A percentile compares a stretch with the other conserved stretches of the same genome.
Conservation (phyloP, 2,888 invertebrate species). For the Melanotus villosus region DNA sequence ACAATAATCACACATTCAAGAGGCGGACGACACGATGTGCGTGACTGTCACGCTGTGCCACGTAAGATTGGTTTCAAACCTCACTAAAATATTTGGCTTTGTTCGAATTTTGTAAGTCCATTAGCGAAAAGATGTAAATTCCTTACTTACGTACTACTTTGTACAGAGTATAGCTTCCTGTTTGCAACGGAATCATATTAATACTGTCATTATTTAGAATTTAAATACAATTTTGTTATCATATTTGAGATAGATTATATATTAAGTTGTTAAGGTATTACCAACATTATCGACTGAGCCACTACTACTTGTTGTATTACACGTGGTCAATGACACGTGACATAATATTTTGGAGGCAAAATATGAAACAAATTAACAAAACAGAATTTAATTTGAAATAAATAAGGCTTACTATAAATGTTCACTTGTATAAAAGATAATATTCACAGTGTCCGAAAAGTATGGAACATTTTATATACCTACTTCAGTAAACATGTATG, state of each 20-base stretch:
- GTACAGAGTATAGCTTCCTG: not conserved
- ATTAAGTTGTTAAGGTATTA: not conserved
- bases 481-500: no score
- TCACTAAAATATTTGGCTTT: slow-evolving; percentile 33
- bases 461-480: no score
- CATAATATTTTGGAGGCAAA: not conserved
- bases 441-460: no score
- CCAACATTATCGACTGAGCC: slow-evolving; percentile 45
- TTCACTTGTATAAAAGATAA: no score
- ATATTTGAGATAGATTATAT: not conserved
- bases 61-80: slow-evolving; percentile 30
- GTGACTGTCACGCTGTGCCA: slow-evolving; percentile 44
- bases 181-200: no score
- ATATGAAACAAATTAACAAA: no score
- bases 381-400: no score
- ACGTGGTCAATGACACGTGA: slow-evolving; percentile 47
- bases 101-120: slow-evolving; percentile 19
- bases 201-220: not conserved
- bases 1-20: slow-evolving; percentile 26
- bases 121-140: not conserved
- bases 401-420: no score
- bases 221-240: not conserved
- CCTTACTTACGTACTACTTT: not conserved
- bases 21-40: slow-evolving; percentile 32
- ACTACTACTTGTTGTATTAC: slow-evolving; percentile 52